Base-by-base conservation (phyloP, 2,888 invertebrate genomes). In the Sesia apiformis region DNA sequence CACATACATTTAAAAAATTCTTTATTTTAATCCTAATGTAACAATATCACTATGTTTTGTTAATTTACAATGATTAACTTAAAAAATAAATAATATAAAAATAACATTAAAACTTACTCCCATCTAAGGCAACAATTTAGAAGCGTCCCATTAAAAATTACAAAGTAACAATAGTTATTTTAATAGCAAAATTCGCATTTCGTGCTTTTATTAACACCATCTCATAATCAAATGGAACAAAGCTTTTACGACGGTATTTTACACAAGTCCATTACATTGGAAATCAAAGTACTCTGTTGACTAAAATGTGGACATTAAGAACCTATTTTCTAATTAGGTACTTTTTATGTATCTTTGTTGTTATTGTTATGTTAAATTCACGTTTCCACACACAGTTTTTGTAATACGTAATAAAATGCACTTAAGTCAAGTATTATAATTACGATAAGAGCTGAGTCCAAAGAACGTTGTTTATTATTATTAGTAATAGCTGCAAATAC, bases 41-140 rank as follows among this genome's bases (percentile, higher is more conserved):
- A 70, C 69, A 71, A 73, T 79, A 82, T 77, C 72, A 78, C 86
- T 86, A 86, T 70, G 65, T 69, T 80, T 84, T 86, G 86, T 88
- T 88, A 87, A 84, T 88, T 86, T 85, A 89, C 87, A 88, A 80
- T 74, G 72, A 77, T 83, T 83, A 83, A 78, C 84, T 87, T 87
- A 78, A 73, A 7, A 76, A 88, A 88, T 88, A 88, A 89, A 89
- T 89, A 88, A 86, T 86, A 84, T 74, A 83, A 85, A 81, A 80
- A 82, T 83, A 88, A 84, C 82, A 76, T 81, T 81, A 82, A 23
- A 72, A 78, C 74, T 79, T 78, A 81, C 67, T 68, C 74, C 74
- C 68, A 74, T 72, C 77, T 58, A 80, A 80, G 78, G 81, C 81
- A 84, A 84, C 80, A 81, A 79, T 77, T 78, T 80, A 68, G 72